Percentiles rank a stretch among this genome's conserved stretches.
These are phyloP conservation scores for Drosophila robusta DNA, from an alignment of 2,888 invertebrate genomes.

Conservation along the genomic window DNA sequence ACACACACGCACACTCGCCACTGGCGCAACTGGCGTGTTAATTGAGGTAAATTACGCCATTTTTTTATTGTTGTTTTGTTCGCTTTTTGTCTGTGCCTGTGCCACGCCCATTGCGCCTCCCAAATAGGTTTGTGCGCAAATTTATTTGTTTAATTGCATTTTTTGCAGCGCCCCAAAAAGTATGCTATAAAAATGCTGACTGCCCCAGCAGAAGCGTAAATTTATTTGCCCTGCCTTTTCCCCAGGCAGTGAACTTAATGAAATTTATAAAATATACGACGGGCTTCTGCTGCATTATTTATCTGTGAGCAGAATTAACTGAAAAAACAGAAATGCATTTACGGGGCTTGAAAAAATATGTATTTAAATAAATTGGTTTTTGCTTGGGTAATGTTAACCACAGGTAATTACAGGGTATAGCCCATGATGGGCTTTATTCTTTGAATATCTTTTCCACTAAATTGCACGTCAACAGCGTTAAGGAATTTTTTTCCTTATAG, in stretches of 20 bases:
- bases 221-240: constrained; percentile 48
- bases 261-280: constrained; percentile 57
- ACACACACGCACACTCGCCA: constrained; percentile 14
- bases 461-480: not conserved
- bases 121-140: constrained; percentile 70
- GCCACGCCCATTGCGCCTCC: constrained; percentile 2
- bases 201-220: constrained; percentile 60
- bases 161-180: constrained; percentile 44
- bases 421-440: not conserved
- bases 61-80: constrained; percentile 43
- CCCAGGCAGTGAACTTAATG: constrained; percentile 45
- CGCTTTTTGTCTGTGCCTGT: not conserved
- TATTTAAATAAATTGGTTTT: too few relatives aligned
- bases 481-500: constrained; percentile 21
- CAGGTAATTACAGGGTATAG: too few relatives aligned
- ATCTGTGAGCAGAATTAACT: constrained; percentile 4
- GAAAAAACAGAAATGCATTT: not conserved
- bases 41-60: constrained; percentile 79
- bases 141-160: constrained; percentile 81
- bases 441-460: not conserved
- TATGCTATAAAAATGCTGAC: constrained; percentile 64
- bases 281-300: constrained; percentile 19
- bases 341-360: not conserved
- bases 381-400: too few relatives aligned
- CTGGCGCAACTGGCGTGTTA: constrained; percentile 69